Base-by-base conservation (phyloP, 2,113 vertebrate species). In the Macquaria ambigua region DNA sequence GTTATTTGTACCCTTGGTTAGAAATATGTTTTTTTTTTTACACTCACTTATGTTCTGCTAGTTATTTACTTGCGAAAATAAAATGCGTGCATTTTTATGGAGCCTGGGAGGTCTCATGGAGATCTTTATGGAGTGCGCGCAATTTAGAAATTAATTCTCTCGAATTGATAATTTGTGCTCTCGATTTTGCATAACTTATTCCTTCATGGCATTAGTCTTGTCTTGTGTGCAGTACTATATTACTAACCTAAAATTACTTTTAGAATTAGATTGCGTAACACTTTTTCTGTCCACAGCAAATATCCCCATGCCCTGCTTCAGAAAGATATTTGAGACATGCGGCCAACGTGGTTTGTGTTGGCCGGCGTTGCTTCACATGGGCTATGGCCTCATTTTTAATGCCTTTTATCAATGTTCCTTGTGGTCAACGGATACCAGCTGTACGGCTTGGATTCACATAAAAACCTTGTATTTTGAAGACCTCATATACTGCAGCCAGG, bases 351-450 rank as follows among this genome's bases (percentile, higher is more conserved):
- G 79, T 90, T 82, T 82, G 64, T 53, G 62, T 79, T 82, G 85
- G 83, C 74, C 39, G 5, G 10, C 1, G 16, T 23, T 66, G 71
- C 81, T 74, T 90, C 59, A 74, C 52, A 43, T 82, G 70, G 66
- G 67, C 78, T 70, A 14, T 9, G 64, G 76, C 61, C 82, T 81
- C 68, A 43, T 50, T 81, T 70, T 74, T 7, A 58, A 74, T 50
- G 25, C 12, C 50, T 83, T 89, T 79, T 84, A 87, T 87, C 82
- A 75, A 85, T 64, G 34, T 74, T 87, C 58, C 67, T 79, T 84
- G 68, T 71, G 77, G 79, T 83, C 82, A 62, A 67, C 46, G 41
- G 78, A 84, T 72, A 61, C 50, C 88, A 87, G 87, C 79, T 78
- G 83, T 31, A 69, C 10, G 39, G 21, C 77, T 77, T 74, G 66